Conservation (phyloP, 92 coral and sea anemone species). For the Phenganax marumi region DNA sequence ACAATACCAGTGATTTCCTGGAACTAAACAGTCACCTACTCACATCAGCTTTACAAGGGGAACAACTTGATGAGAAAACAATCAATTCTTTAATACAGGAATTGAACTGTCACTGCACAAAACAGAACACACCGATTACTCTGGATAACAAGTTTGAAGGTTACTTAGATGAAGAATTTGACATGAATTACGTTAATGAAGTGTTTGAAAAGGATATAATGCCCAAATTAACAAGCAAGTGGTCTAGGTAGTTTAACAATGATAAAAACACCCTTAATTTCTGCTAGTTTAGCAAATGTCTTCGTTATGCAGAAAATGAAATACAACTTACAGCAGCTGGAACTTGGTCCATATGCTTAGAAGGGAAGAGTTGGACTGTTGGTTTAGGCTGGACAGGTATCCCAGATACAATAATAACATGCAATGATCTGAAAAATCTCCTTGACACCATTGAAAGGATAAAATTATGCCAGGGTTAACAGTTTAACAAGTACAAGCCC, state of each 20-base stretch:
- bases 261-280: slow-evolving; percentile 40
- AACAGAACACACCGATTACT: background rate
- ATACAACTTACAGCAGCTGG: slow-evolving; percentile 39
- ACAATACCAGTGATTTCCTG: slow-evolving; percentile 7
- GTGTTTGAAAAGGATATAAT: slow-evolving; percentile 4
- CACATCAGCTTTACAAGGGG: slow-evolving; percentile 6
- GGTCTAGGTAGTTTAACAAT: slow-evolving; percentile 26
- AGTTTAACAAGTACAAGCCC: slow-evolving; percentile 30
- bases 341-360: slow-evolving; percentile 41
- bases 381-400: slow-evolving; percentile 40
- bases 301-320: slow-evolving; percentile 50
- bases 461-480: slow-evolving; percentile 35
- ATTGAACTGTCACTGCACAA: slow-evolving; percentile 13
- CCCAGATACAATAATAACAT: slow-evolving; percentile 25
- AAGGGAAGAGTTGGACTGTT: slow-evolving; percentile 22
- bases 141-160: background rate
- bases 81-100: slow-evolving; percentile 17
- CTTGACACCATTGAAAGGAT: slow-evolving; percentile 36
- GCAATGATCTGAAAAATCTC: slow-evolving; percentile 14
- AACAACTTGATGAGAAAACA: slow-evolving; percentile 17
- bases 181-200: slow-evolving; percentile 7
- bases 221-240: slow-evolving; percentile 7
- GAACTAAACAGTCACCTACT: slow-evolving; percentile 16
- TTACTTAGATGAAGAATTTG: slow-evolving; percentile 5
- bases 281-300: slow-evolving; percentile 29